A percentile compares a stretch with the other conserved stretches of the same genome.
These are phyloP conservation scores for Forbesichthys agassizii DNA, from an alignment of 2,113 vertebrate genomes.

Conservation along the genomic window DNA sequence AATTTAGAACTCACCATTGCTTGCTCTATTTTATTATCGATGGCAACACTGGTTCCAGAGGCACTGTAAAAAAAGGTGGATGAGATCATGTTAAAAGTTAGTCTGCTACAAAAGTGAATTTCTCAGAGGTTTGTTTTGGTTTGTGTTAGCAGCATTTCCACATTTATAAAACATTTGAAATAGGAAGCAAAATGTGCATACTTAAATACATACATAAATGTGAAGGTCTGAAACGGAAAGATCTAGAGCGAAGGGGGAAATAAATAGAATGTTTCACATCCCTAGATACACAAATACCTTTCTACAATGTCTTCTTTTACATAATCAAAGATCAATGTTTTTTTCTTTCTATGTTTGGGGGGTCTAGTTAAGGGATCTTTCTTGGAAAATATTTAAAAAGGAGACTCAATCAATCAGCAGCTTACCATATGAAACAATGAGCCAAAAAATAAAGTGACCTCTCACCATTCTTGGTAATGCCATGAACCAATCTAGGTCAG, in stretches of 20 bases:
- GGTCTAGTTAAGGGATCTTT: background rate
- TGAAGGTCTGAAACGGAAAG: too few relatives aligned
- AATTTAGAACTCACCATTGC: constrained; percentile 88
- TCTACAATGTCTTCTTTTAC: too few relatives aligned
- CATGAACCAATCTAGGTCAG: constrained; percentile 29
- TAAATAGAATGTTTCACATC: too few relatives aligned
- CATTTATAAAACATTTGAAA: background rate
- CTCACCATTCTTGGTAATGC: constrained; percentile 1
- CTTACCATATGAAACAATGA: background rate
- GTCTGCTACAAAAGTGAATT: background rate
- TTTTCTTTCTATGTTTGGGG: too few relatives aligned
- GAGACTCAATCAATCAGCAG: background rate
- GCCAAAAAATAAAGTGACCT: background rate
- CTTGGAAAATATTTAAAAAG: background rate
- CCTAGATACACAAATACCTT: too few relatives aligned
- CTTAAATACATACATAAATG: too few relatives aligned
- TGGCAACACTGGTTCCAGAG: constrained; percentile 94
- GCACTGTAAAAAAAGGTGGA: constrained; percentile 71
- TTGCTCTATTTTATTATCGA: constrained; percentile 99
- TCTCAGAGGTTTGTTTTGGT: background rate
- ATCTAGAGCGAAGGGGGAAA: too few relatives aligned
- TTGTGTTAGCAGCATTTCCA: background rate
- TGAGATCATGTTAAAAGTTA: constrained; percentile 5
- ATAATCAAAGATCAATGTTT: too few relatives aligned
- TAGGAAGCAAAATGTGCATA: too few relatives aligned